Base-by-base conservation (phyloP, 2,888 invertebrate species). In the Chloroclysta siterata region DNA sequence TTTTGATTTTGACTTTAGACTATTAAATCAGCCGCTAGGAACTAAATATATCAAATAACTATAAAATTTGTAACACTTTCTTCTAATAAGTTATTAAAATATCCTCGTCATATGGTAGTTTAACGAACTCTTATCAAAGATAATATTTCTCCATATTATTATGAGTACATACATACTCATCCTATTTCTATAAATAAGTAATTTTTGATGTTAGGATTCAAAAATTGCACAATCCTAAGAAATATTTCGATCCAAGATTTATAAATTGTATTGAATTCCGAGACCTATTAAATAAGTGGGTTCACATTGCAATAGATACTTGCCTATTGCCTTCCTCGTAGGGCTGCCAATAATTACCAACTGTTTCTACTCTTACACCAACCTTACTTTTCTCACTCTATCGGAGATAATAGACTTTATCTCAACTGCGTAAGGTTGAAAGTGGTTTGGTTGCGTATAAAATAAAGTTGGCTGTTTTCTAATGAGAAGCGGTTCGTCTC, bases 401-500 rank as follows among this genome's bases (percentile, higher is more conserved):
- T 0, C 17, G 5, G 4, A 42, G 0, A 54, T 41, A 48, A 14
- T 52, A 36, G 29, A 42, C 70, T 68, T 63, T 76, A 65, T 22
- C 10, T 0, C 55, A 10, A 13, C 0, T 39, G 50, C 6, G 51
- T 77, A 80, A 48, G 65, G 72, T 62, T 42, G 5, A 55, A 60
- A 59, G 7, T 58, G 0, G 22, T n/a, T 44, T 53, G 10, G 13
- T 33, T 33, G 29, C 8, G 3, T 39, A 74, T 53, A 73, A 63
- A 58, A 36, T 47, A 74, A 75, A 65, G 69, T 79, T 83, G 69
- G 83, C 73, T 42, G 54, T 72, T 69, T 70, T 73, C 76, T 82
- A 84, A 84, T 84, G 83, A 84, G 83, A 78, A 77, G 68, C 76
- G 74, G 77, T 72, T 68, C 73, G 73, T 78, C 79, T 76, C 81